Percentiles rank a stretch among this genome's conserved stretches.
Conservation (phyloP, 2,113 vertebrate species). For the Gallinago undulata region DNA sequence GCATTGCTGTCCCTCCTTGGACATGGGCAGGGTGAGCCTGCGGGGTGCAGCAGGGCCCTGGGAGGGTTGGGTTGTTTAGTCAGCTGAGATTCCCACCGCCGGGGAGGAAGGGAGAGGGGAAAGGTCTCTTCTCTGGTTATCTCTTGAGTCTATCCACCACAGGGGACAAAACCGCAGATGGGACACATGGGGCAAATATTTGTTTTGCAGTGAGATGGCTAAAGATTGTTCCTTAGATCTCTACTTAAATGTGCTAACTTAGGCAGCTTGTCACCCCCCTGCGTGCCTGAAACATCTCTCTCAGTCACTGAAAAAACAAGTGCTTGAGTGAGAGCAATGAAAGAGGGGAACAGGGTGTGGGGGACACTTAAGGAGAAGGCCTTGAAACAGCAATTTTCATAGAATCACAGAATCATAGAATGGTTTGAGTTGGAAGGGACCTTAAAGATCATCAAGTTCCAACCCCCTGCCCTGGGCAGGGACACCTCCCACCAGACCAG, state of each 20-base stretch:
- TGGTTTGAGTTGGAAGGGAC: too few species aligned
- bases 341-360: too few species aligned
- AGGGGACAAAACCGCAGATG: not conserved
- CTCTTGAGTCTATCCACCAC: not conserved
- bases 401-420: too few species aligned
- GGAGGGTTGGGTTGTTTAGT: not conserved
- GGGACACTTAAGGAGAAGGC: not conserved
- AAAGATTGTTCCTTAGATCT: not conserved
- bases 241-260: not conserved
- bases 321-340: not conserved
- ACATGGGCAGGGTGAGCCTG: accelerated
- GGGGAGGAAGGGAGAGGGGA: not conserved
- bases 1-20: not conserved
- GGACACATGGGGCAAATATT: not conserved
- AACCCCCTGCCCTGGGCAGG: too few species aligned
- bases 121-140: not conserved
- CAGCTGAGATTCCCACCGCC: not conserved
- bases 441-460: too few species aligned
- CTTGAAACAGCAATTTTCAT: not conserved
- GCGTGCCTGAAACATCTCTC: not conserved
- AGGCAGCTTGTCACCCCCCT: not conserved
- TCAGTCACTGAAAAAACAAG: not conserved
- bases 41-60: accelerated
- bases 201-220: not conserved
- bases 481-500: too few species aligned